A percentile compares a stretch with the other conserved stretches of the same genome.
These are phyloP conservation scores for Piprites chloris DNA, from an alignment of 2,113 vertebrate genomes.

Conservation along the genomic window DNA sequence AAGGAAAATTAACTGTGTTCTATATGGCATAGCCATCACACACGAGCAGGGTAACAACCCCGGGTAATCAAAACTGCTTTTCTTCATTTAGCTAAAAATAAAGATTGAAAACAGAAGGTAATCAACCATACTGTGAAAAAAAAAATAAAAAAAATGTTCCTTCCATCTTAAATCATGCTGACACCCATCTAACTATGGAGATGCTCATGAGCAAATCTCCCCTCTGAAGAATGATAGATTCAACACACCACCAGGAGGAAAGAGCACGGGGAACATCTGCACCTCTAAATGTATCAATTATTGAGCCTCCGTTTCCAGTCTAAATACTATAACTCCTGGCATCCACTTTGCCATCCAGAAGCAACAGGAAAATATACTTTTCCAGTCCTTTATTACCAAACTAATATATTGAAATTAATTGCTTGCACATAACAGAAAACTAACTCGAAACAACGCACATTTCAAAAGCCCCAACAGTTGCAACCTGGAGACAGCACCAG, in stretches of 20 bases:
- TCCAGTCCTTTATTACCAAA: not conserved
- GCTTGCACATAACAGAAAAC: not conserved
- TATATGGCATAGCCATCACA: constrained; percentile 1
- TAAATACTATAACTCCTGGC: not conserved
- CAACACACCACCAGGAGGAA: not conserved
- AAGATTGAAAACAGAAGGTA: constrained; percentile 5
- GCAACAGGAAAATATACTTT: not conserved
- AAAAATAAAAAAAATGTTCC: not conserved
- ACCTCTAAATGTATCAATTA: not conserved
- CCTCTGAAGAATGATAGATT: not conserved
- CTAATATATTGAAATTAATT: not conserved
- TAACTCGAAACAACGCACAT: not conserved
- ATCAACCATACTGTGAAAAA: not conserved
- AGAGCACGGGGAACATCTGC: not conserved
- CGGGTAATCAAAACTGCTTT: not conserved
- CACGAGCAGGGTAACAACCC: not conserved
- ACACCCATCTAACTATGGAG: not conserved
- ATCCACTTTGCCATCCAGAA: not conserved
- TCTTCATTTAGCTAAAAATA: constrained; percentile 48
- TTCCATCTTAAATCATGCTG: not conserved
- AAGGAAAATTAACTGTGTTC: constrained; percentile 43
- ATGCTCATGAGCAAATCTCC: not conserved
- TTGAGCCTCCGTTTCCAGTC: not conserved
- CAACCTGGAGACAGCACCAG: not conserved
- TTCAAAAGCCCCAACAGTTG: not conserved